Evolutionary conservation across 2,888 invertebrate genomes (phyloP), one percentile per base, ranked within the genome.

Genomic region (Polylopha cassiicola): DNA sequence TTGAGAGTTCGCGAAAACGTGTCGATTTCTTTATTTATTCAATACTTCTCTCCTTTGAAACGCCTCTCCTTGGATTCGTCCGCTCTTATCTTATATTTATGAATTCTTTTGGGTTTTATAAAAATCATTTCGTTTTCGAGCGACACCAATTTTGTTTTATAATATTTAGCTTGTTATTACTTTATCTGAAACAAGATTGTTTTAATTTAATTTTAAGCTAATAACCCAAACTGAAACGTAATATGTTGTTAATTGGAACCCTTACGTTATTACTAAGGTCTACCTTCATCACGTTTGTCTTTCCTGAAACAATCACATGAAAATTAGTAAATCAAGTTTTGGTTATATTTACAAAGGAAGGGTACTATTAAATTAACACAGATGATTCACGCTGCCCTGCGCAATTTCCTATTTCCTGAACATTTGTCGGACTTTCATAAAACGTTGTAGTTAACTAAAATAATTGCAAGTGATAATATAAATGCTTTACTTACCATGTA

Each of bases 11-110:
- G 72, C 72, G 69, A 74, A 76, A 78, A 77, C 78, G 77, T 80
- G 80, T 79, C 79, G 73, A 80, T 81, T 76, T 77, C 78, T 75
- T 79, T 80, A 80, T 78, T 79, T 79, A 79, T 81, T 79, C 76
- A 79, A 77, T 75, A 73, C 75, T 74, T 75, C 65, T 71, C 68
- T 71, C 67, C 68, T 77, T 73, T 78, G 73, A 76, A 74, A 65
- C 65, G 68, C 63, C 73, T 68, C 65, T 63, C 58, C 57, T 65
- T 61, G 69, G 65, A 73, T 70, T 72, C 68, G 60, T 68, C 67
- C 61, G 62, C 63, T 65, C 64, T 75, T 76, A 76, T 76, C 69
- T 66, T 63, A 68, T 71, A 73, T 78, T 75, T 77, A 73, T 73
- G 70, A 73, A 72, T 73, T 69, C 65, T 68, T 73, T 72, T 66